Percentiles rank a stretch among this genome's conserved stretches.
Conservation (phyloP, 2,797 vertebrate species). For the Dromococcyx pavoninus region DNA sequence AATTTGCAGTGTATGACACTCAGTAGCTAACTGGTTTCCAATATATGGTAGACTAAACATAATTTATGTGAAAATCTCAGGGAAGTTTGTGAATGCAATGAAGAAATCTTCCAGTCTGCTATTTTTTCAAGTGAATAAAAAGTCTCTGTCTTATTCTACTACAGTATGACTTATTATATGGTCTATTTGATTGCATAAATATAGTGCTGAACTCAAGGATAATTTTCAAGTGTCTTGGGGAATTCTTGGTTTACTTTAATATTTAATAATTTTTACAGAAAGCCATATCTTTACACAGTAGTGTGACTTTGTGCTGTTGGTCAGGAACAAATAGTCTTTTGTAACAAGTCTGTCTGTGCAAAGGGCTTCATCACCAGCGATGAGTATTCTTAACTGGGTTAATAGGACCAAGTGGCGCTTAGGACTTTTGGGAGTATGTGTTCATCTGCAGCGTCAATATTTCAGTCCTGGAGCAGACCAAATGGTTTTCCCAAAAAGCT, state of each 20-base stretch:
- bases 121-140: constrained; percentile 60
- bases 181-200: constrained; percentile 35
- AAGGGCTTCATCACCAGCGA: not conserved
- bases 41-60: constrained; percentile 48
- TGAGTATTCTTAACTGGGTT: not conserved
- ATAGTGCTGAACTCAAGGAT: constrained; percentile 27
- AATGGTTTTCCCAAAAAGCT: constrained; percentile 25
- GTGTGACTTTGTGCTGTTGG: not conserved
- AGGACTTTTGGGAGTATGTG: not conserved
- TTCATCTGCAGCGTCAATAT: not conserved
- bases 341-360: not conserved
- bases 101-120: constrained; percentile 68
- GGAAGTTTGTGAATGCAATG: constrained; percentile 67
- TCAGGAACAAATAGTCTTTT: not conserved
- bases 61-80: constrained; percentile 71
- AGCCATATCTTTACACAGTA: not conserved
- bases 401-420: not conserved
- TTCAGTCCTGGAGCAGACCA: not conserved
- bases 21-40: constrained; percentile 41
- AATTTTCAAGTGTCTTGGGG: constrained; percentile 12
- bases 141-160: constrained; percentile 31
- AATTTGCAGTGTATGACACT: constrained; percentile 36
- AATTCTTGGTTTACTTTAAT: constrained; percentile 6
- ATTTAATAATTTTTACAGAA: constrained; percentile 19
- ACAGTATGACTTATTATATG: constrained; percentile 36